Percentiles rank a stretch among this genome's conserved stretches.
Conservation (phyloP, 2,797 vertebrate species). For the Todus mexicanus region DNA sequence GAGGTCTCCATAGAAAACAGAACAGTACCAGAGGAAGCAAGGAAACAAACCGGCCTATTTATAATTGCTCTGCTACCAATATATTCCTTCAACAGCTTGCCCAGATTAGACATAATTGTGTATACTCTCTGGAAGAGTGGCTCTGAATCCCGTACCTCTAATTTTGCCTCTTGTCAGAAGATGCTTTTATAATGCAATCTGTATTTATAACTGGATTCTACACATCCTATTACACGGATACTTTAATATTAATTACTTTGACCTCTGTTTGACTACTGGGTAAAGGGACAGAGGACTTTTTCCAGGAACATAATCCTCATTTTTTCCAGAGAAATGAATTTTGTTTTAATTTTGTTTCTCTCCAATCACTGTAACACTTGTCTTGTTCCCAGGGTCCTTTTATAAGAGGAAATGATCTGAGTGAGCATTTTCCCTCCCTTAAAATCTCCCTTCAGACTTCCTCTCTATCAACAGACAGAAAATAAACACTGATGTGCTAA, state of each 20-base stretch:
- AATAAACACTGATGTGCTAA: neutral
- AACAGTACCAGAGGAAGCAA: neutral
- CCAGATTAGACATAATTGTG: neutral
- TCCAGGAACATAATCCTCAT: neutral
- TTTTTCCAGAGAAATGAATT: neutral
- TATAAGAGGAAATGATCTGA: neutral
- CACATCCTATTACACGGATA: neutral
- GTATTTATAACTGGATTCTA: neutral
- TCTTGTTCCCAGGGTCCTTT: neutral
- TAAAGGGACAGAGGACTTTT: neutral
- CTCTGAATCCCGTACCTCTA: neutral
- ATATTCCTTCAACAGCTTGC: neutral
- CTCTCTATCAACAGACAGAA: neutral
- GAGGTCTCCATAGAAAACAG: neutral
- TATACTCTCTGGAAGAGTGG: neutral
- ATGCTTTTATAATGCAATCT: slow-evolving; percentile 10
- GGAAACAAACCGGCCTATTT: neutral
- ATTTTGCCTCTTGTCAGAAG: neutral
- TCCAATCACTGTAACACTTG: neutral
- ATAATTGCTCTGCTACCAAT: neutral
- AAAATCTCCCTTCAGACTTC: neutral
- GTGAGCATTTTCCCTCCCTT: neutral
- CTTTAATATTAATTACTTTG: slow-evolving; percentile 1
- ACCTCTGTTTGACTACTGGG: neutral
- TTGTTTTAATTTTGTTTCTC: neutral